phyloP scores from a whole-genome alignment of 2,797 vertebrate species.

The Etheostoma perlongum region DNA sequence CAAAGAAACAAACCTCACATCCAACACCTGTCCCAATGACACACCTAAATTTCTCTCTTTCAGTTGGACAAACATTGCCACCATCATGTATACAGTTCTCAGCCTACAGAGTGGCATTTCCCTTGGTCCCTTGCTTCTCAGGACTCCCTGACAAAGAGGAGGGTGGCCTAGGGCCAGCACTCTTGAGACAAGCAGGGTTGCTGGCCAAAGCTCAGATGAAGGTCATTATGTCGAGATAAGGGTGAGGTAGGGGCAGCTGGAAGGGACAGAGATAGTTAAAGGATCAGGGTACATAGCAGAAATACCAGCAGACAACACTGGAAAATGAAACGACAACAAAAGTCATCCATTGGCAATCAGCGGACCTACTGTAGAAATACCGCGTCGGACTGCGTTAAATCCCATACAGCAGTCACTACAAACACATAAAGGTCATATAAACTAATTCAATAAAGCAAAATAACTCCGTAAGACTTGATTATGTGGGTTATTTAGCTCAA shows the following conservation, averaged over 20 bases:
- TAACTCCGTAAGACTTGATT: slow-evolving; percentile 14
- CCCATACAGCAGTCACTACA: neutral
- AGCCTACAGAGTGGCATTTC: slow-evolving; percentile 63
- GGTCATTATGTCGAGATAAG: slow-evolving; percentile 58
- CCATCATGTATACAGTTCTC: slow-evolving; percentile 53
- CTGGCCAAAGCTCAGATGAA: slow-evolving; percentile 64
- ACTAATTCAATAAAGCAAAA: slow-evolving; percentile 28
- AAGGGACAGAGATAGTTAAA: slow-evolving; percentile 46
- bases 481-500: neutral
- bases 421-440: slow-evolving; percentile 35
- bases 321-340: slow-evolving; percentile 68
- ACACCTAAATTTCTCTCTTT: slow-evolving; percentile 35
- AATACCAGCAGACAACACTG: slow-evolving; percentile 67
- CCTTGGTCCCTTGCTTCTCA: slow-evolving; percentile 45
- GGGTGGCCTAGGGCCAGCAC: slow-evolving; percentile 60
- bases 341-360: slow-evolving; percentile 45
- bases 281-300: slow-evolving; percentile 49
- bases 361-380: slow-evolving; percentile 26
- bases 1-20: neutral
- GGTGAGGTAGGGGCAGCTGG: slow-evolving; percentile 13
- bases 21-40: slow-evolving; percentile 2
- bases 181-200: slow-evolving; percentile 41
- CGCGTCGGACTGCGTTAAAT: neutral
- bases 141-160: slow-evolving; percentile 63
- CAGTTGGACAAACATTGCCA: slow-evolving; percentile 25